These are phyloP conservation scores for Resseliella maxima DNA, from an alignment of 2,888 invertebrate species.

Conservation along the genomic window DNA sequence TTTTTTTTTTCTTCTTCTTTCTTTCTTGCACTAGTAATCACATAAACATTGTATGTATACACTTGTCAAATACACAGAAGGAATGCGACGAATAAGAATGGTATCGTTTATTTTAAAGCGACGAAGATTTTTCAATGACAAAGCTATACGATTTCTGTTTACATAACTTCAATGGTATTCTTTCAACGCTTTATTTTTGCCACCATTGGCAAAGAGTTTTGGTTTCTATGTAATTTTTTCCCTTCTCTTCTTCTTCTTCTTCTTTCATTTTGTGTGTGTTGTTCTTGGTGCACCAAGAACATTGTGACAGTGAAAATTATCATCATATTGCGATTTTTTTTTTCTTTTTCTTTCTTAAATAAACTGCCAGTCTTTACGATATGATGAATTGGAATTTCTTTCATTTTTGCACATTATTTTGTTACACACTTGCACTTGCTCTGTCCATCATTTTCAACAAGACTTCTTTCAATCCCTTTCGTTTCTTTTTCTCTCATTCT, in stretches of 20 bases:
- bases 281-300: background rate
- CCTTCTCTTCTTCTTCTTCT: too few relatives aligned
- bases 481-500: too few relatives aligned
- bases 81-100: background rate
- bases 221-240: too few relatives aligned
- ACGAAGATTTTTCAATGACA: background rate
- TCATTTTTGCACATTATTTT: background rate
- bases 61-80: too few relatives aligned
- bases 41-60: too few relatives aligned
- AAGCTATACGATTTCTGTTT: background rate
- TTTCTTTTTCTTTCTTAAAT: too few relatives aligned
- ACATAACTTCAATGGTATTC: background rate
- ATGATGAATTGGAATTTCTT: background rate
- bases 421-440: background rate
- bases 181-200: background rate
- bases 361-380: conserved; percentile 13
- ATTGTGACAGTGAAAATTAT: background rate
- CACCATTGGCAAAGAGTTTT: too few relatives aligned
- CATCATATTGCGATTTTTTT: conserved; percentile 35
- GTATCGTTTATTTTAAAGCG: conserved; percentile 1
- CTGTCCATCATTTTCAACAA: background rate
- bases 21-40: too few relatives aligned
- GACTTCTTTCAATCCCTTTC: too few relatives aligned
- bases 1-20: too few relatives aligned
- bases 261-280: background rate